Percentiles rank a stretch among this genome's conserved stretches.
These are phyloP conservation scores for Colletes latitarsis DNA, from an alignment of 1,140 invertebrate species.

Conservation along the genomic window DNA sequence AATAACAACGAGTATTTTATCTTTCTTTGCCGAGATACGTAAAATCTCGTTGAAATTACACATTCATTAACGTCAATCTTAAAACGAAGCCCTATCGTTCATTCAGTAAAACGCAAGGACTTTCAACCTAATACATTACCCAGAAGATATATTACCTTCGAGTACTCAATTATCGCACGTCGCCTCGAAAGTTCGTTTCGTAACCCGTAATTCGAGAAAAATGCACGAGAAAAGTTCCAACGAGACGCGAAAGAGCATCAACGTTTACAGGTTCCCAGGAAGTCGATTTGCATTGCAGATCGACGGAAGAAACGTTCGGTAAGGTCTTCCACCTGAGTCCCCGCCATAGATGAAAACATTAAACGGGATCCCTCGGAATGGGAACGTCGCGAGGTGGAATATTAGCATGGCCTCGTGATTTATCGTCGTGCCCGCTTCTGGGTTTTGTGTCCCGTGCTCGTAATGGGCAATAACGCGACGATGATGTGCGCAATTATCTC, in stretches of 20 bases:
- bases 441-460: conserved; percentile 36
- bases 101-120: too few relatives aligned
- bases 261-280: conserved; percentile 27
- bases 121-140: too few relatives aligned
- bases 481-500: conserved; percentile 59
- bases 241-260: background rate
- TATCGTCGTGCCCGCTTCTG: conserved; percentile 33
- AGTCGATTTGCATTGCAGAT: conserved; percentile 38
- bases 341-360: conserved; percentile 3
- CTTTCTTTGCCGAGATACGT: too few relatives aligned
- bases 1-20: too few relatives aligned
- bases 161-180: too few relatives aligned
- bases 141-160: too few relatives aligned
- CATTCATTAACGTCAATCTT: too few relatives aligned
- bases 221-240: background rate
- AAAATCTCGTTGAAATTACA: too few relatives aligned
- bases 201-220: background rate
- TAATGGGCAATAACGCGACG: conserved; percentile 60
- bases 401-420: conserved; percentile 47
- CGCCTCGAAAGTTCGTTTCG: conserved; percentile 3
- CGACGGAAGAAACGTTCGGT: background rate
- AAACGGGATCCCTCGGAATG: background rate
- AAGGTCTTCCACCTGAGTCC: background rate
- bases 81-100: too few relatives aligned
- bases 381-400: conserved; percentile 8